Conservation (phyloP, 2,888 invertebrate genomes). For the Hybos culiciformis region DNA sequence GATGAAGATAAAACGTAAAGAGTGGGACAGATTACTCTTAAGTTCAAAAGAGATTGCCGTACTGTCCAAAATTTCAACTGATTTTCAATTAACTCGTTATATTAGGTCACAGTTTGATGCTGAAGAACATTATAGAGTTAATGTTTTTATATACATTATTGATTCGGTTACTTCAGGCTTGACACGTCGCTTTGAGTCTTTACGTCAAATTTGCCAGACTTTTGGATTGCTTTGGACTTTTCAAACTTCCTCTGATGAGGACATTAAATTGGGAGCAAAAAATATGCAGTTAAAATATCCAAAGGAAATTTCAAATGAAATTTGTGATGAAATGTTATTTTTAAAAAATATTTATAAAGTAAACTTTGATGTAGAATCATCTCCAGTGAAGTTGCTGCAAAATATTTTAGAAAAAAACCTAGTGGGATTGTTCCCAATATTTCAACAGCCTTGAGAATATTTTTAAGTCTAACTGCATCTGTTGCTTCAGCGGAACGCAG, state of each 20-base stretch:
- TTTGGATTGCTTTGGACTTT: background rate
- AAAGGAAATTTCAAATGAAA: background rate
- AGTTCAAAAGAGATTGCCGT: background rate
- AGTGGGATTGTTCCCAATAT: background rate
- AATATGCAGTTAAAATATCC: background rate
- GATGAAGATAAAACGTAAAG: background rate
- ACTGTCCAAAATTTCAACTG: background rate
- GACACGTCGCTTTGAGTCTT: background rate
- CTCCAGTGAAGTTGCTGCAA: background rate
- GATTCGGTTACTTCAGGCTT: background rate
- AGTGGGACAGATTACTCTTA: background rate
- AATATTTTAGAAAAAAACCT: background rate
- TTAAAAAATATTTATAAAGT: background rate
- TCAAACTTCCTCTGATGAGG: background rate
- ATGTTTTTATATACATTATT: background rate
- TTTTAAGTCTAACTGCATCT: too few relatives aligned
- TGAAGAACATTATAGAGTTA: background rate
- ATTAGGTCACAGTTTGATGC: background rate
- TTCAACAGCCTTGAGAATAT: background rate
- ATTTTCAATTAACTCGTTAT: background rate
- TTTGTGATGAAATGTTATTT: background rate
- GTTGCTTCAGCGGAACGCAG: background rate
- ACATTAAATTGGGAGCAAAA: background rate
- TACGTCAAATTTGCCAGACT: background rate
- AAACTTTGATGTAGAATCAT: slow-evolving; percentile 2